These are phyloP conservation scores for Regulus satrapa DNA, from an alignment of 2,113 vertebrate species.

Conservation along the genomic window DNA sequence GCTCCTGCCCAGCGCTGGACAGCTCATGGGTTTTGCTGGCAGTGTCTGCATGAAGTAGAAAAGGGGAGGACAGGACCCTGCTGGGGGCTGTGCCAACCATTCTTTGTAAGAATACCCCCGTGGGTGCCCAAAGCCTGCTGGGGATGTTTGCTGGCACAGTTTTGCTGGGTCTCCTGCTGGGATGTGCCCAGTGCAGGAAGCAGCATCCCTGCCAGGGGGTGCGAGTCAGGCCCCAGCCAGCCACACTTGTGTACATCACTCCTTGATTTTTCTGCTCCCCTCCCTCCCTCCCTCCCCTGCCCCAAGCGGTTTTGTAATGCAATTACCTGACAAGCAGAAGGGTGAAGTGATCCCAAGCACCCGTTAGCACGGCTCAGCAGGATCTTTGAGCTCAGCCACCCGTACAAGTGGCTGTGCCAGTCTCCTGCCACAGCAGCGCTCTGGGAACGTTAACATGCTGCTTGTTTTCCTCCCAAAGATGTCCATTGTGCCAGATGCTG, in stretches of 20 bases:
- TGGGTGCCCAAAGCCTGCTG: background rate
- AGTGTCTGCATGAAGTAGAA: background rate
- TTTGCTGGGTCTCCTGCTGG: background rate
- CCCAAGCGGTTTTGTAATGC: background rate
- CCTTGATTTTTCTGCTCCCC: background rate
- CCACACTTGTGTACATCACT: background rate
- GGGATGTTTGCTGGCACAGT: background rate
- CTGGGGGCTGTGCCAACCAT: background rate
- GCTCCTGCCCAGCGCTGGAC: background rate
- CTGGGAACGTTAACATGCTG: background rate
- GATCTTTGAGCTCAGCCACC: background rate
- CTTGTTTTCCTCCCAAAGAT: constrained; percentile 48
- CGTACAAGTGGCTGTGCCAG: rapidly evolving
- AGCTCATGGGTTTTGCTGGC: background rate
- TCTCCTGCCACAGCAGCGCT: background rate
- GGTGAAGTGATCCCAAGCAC: background rate
- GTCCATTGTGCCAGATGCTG: constrained; percentile 69
- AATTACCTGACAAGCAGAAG: background rate
- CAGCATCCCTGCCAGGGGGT: background rate
- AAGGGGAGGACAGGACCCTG: background rate
- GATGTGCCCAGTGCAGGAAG: background rate
- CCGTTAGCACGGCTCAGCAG: background rate
- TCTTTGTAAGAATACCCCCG: background rate
- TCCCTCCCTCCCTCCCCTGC: background rate
- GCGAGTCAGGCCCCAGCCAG: background rate